Conservation (phyloP, 2,888 invertebrate genomes). For the Drosophila buzzatii region DNA sequence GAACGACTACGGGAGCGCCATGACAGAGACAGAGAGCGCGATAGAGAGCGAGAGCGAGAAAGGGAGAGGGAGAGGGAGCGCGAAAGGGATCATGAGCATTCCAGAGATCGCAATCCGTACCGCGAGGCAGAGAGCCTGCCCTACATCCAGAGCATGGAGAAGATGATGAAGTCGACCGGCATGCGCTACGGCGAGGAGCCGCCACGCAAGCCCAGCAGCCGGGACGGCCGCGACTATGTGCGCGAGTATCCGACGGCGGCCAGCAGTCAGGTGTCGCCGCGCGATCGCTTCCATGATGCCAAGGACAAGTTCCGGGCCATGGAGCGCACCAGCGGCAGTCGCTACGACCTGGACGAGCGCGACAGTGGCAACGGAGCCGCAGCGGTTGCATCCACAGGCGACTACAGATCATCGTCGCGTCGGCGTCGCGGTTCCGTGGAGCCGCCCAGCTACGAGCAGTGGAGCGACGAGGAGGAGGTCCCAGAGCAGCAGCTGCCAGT, state of each 20-base stretch:
- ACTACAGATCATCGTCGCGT: constrained; percentile 65
- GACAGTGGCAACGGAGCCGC: constrained; percentile 47
- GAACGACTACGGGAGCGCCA: constrained; percentile 57
- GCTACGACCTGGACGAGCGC: constrained; percentile 87
- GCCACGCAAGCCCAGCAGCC: constrained; percentile 27
- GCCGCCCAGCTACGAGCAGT: constrained; percentile 76
- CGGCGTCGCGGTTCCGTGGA: constrained; percentile 77
- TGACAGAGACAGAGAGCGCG: constrained; percentile 55
- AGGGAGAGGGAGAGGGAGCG: constrained; percentile 67
- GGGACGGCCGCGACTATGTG: constrained; percentile 33
- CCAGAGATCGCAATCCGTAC: constrained; percentile 84
- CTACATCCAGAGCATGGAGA: constrained; percentile 85
- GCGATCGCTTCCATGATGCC: constrained; percentile 93
- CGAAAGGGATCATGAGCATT: constrained; percentile 71
- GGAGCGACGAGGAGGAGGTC: constrained; percentile 84
- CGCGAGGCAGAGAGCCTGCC: constrained; percentile 85
- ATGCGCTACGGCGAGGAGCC: constrained; percentile 83
- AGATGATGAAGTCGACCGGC: constrained; percentile 85
- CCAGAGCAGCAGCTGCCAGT: constrained; percentile 18
- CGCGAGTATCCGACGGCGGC: constrained; percentile 19
- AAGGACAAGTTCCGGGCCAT: constrained; percentile 94
- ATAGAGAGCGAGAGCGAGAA: constrained; percentile 18
- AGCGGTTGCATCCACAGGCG: constrained; percentile 1
- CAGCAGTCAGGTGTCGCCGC: constrained; percentile 86
- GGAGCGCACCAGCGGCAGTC: constrained; percentile 86